Base-by-base conservation (phyloP, 2,113 vertebrate species). In the Odontesthes bonariensis region DNA sequence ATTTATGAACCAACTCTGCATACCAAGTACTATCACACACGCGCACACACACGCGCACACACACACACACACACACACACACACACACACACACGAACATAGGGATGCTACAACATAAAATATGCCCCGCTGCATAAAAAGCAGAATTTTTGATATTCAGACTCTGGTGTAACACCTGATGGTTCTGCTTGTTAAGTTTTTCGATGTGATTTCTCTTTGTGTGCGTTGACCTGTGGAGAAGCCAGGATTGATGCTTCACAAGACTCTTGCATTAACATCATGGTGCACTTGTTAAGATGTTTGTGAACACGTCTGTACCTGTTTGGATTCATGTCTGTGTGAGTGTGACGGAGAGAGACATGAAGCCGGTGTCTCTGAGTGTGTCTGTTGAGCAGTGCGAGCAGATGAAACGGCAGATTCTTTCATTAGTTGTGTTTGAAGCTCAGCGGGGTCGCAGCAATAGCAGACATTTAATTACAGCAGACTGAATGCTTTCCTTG, bases 401-500 rank as follows among this genome's bases (percentile, higher is more conserved):
- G 82, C 74, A 84, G 81, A 88, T 91, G 86, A 85, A 90, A 87
- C 17, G 63, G 83, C 75, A 71, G 83, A 77, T 86, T 85, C 79
- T 92, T 91, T 91, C 84, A 89, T 92, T 89, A 89, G 85, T 79
- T 87, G 74, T 77, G 70, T 87, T 89, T 89, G 85, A 86, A 79
- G 82, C 86, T 77, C 85, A 74, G 81, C 57, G 33, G 88, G 81
- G 87, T 92, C 86, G 85, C 79, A 38, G 82, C 74, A 78, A 74
- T 84, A 81, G 65, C 78, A 77, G 88, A 90, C 84, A 87, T 90
- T 87, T 91, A 93, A 92, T 92, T 91, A 91, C 75, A 82, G 79
- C 70, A 73, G 79, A 80, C 73, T 85, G 73, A 87, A 89, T 69
- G 64, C 54, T 54, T 81, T 67, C 69, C 67, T 69, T 49, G 75